Evolutionary conservation across 2,888 invertebrate species (phyloP).

Genomic region (Ypsolopha scabrella): DNA sequence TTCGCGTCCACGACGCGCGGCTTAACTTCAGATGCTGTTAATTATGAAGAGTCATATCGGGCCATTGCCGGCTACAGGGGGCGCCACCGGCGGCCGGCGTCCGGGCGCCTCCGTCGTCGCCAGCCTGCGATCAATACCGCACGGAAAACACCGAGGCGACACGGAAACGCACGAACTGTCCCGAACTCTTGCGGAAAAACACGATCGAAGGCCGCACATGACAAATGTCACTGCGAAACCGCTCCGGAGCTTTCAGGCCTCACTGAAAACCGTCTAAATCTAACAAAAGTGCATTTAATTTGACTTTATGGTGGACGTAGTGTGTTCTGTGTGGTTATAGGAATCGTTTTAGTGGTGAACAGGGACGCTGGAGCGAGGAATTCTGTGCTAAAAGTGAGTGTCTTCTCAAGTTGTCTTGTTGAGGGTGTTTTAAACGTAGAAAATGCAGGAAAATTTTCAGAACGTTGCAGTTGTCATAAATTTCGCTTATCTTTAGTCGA

Average conservation of each 20-base stretch:
- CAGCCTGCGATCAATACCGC: constrained; percentile 42
- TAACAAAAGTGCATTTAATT: constrained; percentile 22
- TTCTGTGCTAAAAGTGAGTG: constrained; percentile 1
- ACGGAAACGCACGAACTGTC: constrained; percentile 20
- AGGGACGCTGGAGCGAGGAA: background rate
- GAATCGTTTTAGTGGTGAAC: background rate
- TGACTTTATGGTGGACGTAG: constrained; percentile 1
- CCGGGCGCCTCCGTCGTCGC: constrained; percentile 43
- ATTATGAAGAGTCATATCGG: constrained; percentile 65
- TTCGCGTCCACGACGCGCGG: constrained; percentile 50
- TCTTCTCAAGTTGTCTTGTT: background rate
- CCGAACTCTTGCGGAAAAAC: constrained; percentile 13
- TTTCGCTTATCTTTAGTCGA: too few relatives aligned
- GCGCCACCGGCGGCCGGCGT: constrained; percentile 56
- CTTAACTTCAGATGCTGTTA: constrained; percentile 37
- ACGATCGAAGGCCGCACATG: constrained; percentile 36
- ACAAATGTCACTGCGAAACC: constrained; percentile 59
- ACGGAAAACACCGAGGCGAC: constrained; percentile 25
- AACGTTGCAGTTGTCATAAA: too few relatives aligned
- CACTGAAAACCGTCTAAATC: constrained; percentile 49
- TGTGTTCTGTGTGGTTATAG: background rate
- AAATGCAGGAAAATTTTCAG: too few relatives aligned
- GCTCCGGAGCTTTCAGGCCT: constrained; percentile 54
- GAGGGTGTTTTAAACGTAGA: too few relatives aligned
- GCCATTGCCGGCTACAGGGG: constrained; percentile 54